Evolutionary conservation across 2,888 invertebrate species (phyloP).

Genomic region (Tortrix viridana): DNA sequence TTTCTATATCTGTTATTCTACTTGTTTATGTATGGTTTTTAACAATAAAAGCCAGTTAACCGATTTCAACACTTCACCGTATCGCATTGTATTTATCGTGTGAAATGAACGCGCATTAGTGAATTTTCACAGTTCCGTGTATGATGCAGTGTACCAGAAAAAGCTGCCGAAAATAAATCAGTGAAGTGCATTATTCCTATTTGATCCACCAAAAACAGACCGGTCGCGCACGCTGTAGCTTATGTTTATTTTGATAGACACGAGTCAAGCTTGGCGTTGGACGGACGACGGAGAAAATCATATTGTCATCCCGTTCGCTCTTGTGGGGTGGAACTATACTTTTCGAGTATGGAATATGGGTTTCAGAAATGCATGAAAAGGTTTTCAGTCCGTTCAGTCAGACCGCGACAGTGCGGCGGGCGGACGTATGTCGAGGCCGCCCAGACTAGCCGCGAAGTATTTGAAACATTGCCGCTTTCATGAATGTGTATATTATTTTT

Average conservation of each 20-base stretch:
- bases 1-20: no score
- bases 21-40: no score
- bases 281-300: constrained; percentile 45
- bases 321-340: constrained; percentile 57
- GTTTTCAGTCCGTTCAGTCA: constrained; percentile 56
- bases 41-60: no score
- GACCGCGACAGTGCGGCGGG: constrained; percentile 78
- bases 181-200: constrained; percentile 37
- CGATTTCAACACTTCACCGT: no score
- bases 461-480: constrained; percentile 47
- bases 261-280: constrained; percentile 52
- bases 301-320: constrained; percentile 59
- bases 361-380: constrained; percentile 59
- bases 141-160: constrained; percentile 16
- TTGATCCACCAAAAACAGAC: constrained; percentile 54
- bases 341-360: constrained; percentile 49
- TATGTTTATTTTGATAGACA: constrained; percentile 64
- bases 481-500: constrained; percentile 37
- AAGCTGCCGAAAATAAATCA: constrained; percentile 33
- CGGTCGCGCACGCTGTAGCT: constrained; percentile 62
- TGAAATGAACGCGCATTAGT: not conserved
- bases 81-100: not conserved
- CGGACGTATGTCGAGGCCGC: constrained; percentile 60
- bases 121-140: not conserved
- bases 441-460: constrained; percentile 46